phyloP scores from a whole-genome alignment of 2,113 vertebrate genomes.

The Psittacus erithacus region DNA sequence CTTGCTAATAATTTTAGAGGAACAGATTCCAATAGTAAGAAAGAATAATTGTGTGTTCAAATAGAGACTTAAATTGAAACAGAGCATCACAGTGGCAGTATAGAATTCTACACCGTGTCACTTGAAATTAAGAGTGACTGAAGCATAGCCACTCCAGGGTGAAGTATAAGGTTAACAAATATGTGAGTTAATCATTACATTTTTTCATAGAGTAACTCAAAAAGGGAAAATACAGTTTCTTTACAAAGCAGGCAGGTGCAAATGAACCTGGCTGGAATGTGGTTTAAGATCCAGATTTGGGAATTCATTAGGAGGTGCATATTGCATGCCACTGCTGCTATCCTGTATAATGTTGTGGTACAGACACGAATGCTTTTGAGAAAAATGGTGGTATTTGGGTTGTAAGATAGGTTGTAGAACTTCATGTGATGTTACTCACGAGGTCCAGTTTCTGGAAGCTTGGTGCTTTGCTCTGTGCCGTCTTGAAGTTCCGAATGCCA shows the following conservation, averaged over 20 bases:
- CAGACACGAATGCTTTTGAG: not conserved
- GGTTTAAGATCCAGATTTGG: not conserved
- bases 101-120: not conserved
- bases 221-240: not conserved
- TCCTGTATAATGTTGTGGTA: not conserved
- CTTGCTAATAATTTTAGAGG: not conserved
- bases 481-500: not conserved
- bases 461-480: not conserved
- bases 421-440: not conserved
- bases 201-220: not conserved
- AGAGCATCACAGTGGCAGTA: not conserved
- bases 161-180: not conserved
- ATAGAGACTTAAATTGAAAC: not conserved
- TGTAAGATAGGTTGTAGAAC: not conserved
- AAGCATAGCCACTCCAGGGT: not conserved
- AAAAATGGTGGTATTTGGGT: not conserved
- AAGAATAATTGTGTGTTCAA: not conserved
- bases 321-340: not conserved
- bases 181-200: not conserved
- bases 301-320: not conserved
- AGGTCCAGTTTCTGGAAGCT: not conserved
- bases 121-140: not conserved
- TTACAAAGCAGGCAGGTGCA: not conserved
- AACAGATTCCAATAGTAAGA: not conserved
- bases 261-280: not conserved